phyloP scores from a whole-genome alignment of 1,140 invertebrate genomes.

The Venturia canescens region DNA sequence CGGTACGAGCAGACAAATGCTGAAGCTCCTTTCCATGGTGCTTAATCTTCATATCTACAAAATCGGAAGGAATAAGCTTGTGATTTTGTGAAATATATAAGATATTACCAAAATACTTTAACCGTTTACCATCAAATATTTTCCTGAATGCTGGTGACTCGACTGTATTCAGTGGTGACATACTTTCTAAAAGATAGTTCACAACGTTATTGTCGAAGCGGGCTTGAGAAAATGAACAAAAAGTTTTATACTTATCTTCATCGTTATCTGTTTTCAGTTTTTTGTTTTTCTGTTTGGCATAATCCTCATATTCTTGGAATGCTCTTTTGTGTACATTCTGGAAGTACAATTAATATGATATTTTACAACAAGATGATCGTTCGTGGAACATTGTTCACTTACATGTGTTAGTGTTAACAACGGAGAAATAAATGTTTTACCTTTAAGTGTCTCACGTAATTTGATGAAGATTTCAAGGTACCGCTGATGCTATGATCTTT shows the following conservation, averaged over 20 bases:
- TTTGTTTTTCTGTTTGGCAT: neutral
- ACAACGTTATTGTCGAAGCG: constrained; percentile 37
- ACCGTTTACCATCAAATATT: constrained; percentile 34
- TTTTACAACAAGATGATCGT: constrained; percentile 1
- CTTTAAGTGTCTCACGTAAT: neutral
- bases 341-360: neutral
- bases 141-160: constrained; percentile 35
- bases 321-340: constrained; percentile 21
- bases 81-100: too few relatives aligned
- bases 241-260: constrained; percentile 11
- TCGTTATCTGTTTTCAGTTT: neutral
- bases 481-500: neutral
- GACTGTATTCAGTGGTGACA: constrained; percentile 7
- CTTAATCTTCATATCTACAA: constrained; percentile 22
- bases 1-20: constrained; percentile 21
- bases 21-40: neutral
- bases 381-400: neutral
- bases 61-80: neutral
- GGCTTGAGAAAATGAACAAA: constrained; percentile 38
- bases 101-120: too few relatives aligned
- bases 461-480: neutral
- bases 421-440: neutral
- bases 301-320: constrained; percentile 23
- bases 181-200: constrained; percentile 27
- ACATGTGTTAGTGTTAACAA: neutral